Conservation (phyloP, 2,888 invertebrate genomes). For the Spodoptera littoralis region DNA sequence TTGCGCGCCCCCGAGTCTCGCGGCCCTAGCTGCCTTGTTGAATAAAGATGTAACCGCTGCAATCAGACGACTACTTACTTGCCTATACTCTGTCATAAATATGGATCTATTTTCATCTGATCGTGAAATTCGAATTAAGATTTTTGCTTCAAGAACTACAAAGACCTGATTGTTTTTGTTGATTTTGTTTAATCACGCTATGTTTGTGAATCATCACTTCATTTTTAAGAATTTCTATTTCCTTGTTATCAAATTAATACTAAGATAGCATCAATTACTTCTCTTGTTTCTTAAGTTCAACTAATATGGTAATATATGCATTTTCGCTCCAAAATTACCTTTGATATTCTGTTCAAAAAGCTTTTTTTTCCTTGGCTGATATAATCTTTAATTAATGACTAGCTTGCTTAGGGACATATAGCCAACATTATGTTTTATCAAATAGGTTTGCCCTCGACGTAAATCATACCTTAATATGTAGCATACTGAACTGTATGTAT, state of each 20-base stretch:
- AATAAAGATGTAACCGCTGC: constrained; percentile 54
- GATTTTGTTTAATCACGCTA: too few species aligned
- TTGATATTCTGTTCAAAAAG: too few species aligned
- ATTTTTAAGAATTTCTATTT: too few species aligned
- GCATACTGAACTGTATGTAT: constrained; percentile 31
- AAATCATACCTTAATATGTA: constrained; percentile 29
- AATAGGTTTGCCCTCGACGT: constrained; percentile 23
- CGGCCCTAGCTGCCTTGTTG: constrained; percentile 45
- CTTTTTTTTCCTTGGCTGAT: too few species aligned
- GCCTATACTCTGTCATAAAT: constrained; percentile 23
- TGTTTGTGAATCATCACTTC: too few species aligned
- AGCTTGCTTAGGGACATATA: constrained; percentile 4
- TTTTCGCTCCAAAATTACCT: too few species aligned
- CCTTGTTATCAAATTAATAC: too few species aligned
- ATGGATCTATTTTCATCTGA: constrained; percentile 15
- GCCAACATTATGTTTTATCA: constrained; percentile 4
- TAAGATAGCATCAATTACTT: too few species aligned
- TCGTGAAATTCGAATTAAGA: constrained; percentile 1
- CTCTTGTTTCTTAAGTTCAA: too few species aligned
- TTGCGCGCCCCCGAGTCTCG: constrained; percentile 52
- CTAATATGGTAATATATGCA: too few species aligned
- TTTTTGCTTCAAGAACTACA: not conserved
- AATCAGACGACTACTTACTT: constrained; percentile 33
- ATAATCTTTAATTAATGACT: not conserved
- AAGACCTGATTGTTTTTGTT: not conserved